Conservation (phyloP, 2,113 vertebrate species). For the Poecile atricapillus region DNA sequence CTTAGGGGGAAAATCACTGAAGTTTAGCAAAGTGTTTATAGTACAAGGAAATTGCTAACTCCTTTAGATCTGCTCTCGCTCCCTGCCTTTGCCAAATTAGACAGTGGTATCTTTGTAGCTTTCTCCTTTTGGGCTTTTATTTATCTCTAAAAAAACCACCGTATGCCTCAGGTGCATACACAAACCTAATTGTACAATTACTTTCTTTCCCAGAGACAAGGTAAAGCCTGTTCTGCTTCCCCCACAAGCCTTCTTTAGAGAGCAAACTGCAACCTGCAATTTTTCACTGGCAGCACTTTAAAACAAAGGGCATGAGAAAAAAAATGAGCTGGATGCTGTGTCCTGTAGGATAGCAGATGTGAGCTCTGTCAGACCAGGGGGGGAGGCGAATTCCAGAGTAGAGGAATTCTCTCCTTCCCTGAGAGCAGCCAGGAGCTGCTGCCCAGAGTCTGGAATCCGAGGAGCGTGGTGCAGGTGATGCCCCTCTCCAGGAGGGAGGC, state of each 20-base stretch:
- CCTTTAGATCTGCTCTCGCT: background rate
- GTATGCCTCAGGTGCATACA: constrained; percentile 4
- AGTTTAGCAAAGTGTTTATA: background rate
- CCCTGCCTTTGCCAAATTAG: background rate
- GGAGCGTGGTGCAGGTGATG: background rate
- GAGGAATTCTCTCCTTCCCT: background rate
- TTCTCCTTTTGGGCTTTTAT: constrained; percentile 9
- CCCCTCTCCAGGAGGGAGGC: background rate
- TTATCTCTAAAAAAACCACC: constrained; percentile 3
- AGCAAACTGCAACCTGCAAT: background rate
- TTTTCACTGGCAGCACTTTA: constrained; percentile 34
- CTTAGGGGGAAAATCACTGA: background rate
- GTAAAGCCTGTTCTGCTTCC: background rate
- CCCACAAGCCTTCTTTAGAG: background rate
- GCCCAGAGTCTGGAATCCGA: background rate
- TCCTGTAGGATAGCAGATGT: constrained; percentile 31
- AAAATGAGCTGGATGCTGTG: background rate
- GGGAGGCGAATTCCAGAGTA: constrained; percentile 15
- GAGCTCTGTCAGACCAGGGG: background rate
- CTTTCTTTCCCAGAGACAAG: background rate
- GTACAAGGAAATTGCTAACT: background rate
- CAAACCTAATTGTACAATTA: background rate
- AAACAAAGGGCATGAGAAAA: background rate
- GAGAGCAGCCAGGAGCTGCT: background rate
- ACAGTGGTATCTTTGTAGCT: background rate